phyloP scores from a whole-genome alignment of 2,113 vertebrate species.

The Isurus oxyrinchus region DNA sequence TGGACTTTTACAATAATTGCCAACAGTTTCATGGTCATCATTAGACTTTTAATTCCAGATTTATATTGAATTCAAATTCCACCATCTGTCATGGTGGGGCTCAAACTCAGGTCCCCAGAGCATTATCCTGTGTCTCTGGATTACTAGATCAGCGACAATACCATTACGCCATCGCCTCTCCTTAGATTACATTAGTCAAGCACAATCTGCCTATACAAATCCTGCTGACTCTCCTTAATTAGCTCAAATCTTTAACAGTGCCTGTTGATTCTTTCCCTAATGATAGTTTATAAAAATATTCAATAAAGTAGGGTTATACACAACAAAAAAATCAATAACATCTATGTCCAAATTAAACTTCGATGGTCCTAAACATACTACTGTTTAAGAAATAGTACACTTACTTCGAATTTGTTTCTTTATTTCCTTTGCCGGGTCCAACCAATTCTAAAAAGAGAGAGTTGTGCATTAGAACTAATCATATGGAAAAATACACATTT shows the following conservation, averaged over 20 bases:
- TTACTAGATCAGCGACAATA: too few relatives aligned
- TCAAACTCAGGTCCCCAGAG: too few relatives aligned
- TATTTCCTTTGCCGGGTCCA: slow-evolving; percentile 69
- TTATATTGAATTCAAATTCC: too few relatives aligned
- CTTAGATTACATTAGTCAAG: neutral
- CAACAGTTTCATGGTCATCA: too few relatives aligned
- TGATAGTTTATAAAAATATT: neutral
- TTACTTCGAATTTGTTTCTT: slow-evolving; percentile 71
- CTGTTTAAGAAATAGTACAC: slow-evolving; percentile 42
- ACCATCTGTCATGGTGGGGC: too few relatives aligned
- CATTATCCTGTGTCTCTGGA: too few relatives aligned
- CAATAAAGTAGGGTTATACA: neutral
- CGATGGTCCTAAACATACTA: neutral
- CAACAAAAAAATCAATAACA: neutral
- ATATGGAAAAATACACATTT: neutral
- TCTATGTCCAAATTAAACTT: neutral
- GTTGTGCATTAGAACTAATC: slow-evolving; percentile 37
- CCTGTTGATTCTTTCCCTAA: neutral
- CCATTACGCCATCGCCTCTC: too few relatives aligned
- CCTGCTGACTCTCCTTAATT: neutral
- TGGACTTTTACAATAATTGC: too few relatives aligned
- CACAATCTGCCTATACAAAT: neutral
- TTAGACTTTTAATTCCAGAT: too few relatives aligned
- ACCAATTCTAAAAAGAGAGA: slow-evolving; percentile 60
- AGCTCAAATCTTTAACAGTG: neutral